Evolutionary conservation across 2,888 invertebrate genomes (phyloP).

Genomic region (Eilema caniola): DNA sequence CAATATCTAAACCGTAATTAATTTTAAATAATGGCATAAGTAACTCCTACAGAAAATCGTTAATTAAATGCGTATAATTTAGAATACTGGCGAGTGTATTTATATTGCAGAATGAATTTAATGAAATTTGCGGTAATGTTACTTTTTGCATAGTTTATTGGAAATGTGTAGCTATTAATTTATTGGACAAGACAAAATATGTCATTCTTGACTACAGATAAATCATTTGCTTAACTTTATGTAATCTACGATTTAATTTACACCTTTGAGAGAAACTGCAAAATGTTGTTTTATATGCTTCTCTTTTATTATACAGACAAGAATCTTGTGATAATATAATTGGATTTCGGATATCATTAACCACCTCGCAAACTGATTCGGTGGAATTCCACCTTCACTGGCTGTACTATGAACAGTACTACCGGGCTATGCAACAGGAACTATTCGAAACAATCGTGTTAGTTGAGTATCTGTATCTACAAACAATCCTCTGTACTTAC

Average conservation of each 20-base stretch:
- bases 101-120: constrained; percentile 40
- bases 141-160: neutral
- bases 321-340: neutral
- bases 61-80: constrained; percentile 33
- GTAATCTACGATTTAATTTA: neutral
- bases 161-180: neutral
- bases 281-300: neutral
- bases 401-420: too few species aligned
- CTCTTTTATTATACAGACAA: neutral
- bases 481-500: too few species aligned
- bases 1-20: constrained; percentile 48
- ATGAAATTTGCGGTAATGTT: constrained; percentile 30
- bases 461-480: too few species aligned
- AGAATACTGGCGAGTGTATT: constrained; percentile 28
- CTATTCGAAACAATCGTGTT: too few species aligned
- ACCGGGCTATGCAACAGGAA: too few species aligned
- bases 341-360: neutral
- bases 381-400: neutral
- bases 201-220: neutral
- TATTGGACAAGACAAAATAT: neutral
- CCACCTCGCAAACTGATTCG: neutral
- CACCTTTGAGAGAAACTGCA: neutral
- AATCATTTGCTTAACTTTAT: neutral
- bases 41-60: constrained; percentile 34
- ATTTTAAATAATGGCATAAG: constrained; percentile 29